Evolutionary conservation across 2,888 invertebrate species (phyloP), one percentile per base, ranked within the genome.

Genomic region (Archaeoteleia sp.): DNA sequence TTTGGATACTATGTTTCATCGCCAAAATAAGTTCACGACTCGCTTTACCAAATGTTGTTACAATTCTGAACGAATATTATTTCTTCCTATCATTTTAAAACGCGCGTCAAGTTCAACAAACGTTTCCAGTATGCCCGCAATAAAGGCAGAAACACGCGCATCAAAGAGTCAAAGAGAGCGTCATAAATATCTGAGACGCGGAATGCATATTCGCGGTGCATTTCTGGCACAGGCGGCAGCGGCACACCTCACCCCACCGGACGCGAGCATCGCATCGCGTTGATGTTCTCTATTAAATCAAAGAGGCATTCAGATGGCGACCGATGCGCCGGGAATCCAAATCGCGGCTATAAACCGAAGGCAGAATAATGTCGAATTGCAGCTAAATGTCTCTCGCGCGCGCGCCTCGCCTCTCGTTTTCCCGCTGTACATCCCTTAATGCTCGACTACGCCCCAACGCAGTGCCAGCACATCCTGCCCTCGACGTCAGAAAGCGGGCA

Each of bases 261-360:
- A 53, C 20, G 42, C 25, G 55, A 65, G 68, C 71, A 66, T 70
- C 69, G 70, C 74, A 71, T 74, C 70, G 63, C 71, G 74, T 73
- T 76, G 76, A 80, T 80, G 78, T 76, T 79, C 77, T 80, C 78
- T 78, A 79, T 82, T 80, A 80, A 82, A 81, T 81, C 80, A 82
- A 77, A 80, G 78, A 74, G 79, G 78, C 73, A 80, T 78, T 81
- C 80, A 73, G 76, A 78, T 77, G 78, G 73, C 77, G 76, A 60
- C 75, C 76, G 75, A 77, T 81, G 80, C 78, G 75, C 70, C 69
- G 65, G 77, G 79, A 81, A 80, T 80, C 77, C 75, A 79, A 81
- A 77, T 80, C 77, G 74, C 12, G 71, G 75, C 74, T 75, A 74
- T 80, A 80, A 80, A 80, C 68, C 74, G 62, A 72, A 72, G 70